phyloP scores from a whole-genome alignment of 2,888 invertebrate genomes.

The Agrilus cyanescens region DNA sequence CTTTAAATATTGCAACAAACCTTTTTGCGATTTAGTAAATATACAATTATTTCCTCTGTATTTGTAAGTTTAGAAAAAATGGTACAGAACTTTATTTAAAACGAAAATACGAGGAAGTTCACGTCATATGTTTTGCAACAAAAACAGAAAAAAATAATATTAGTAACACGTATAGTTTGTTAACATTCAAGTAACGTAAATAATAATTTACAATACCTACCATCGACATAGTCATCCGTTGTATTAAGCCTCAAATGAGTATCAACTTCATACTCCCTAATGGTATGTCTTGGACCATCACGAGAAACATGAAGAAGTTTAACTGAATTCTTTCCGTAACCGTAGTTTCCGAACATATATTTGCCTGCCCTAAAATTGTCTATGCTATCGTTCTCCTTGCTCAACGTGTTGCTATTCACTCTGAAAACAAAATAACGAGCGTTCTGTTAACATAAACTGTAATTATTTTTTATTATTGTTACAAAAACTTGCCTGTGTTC shows the following conservation, averaged over 20 bases:
- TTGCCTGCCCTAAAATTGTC: constrained; percentile 22
- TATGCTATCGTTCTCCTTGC: not conserved
- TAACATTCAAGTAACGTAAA: no score
- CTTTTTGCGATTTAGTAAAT: no score
- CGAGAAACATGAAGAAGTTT: constrained; percentile 61
- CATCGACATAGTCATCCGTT: constrained; percentile 57
- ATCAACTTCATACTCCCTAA: constrained; percentile 63
- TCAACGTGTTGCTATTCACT: constrained; percentile 3
- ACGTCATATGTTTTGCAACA: no score
- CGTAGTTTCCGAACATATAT: constrained; percentile 51
- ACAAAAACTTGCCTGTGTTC: no score
- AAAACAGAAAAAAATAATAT: no score
- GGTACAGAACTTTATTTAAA: no score
- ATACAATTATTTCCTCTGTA: no score
- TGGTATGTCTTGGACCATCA: constrained; percentile 52
- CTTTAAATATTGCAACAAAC: no score
- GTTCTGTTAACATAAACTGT: not conserved
- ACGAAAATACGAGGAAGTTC: no score
- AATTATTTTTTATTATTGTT: not conserved
- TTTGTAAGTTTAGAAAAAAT: no score
- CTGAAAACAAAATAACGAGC: not conserved
- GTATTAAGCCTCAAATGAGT: constrained; percentile 58
- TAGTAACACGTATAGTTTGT: no score
- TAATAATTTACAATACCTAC: constrained; percentile 31
- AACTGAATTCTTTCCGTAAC: constrained; percentile 64